A percentile compares a stretch with the other conserved stretches of the same genome.
Evolutionary conservation across 2,888 invertebrate species (phyloP).

Genomic region (Trimorus sp.): DNA sequence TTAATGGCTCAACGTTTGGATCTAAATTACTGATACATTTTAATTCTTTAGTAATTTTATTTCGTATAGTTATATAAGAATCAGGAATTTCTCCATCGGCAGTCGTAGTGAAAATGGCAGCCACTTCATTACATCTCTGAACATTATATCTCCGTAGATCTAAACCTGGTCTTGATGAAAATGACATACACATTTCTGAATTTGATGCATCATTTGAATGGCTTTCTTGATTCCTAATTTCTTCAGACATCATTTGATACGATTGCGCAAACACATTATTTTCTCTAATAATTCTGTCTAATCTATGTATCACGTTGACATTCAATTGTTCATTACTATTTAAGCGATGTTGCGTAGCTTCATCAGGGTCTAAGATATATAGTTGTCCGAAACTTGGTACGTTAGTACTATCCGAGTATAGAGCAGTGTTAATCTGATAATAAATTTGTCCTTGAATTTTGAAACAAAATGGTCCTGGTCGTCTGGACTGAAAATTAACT

Average conservation of each 20-base stretch:
- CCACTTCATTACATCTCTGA: neutral
- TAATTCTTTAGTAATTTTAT: neutral
- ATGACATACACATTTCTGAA: neutral
- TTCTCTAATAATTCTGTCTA: neutral
- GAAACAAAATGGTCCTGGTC: constrained; percentile 11
- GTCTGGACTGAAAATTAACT: constrained; percentile 4
- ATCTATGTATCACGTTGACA: neutral
- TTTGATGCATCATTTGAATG: neutral
- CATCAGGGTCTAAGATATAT: constrained; percentile 1
- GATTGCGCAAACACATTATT: neutral
- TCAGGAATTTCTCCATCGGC: constrained; percentile 5
- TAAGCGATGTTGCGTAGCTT: too few species aligned
- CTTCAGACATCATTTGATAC: constrained; percentile 1
- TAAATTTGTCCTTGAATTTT: neutral
- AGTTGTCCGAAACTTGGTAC: constrained; percentile 3
- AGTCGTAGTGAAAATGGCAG: neutral
- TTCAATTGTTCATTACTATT: too few species aligned
- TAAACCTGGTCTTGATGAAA: constrained; percentile 3
- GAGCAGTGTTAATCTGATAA: constrained; percentile 1
- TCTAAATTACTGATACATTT: constrained; percentile 1
- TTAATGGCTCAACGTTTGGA: constrained; percentile 7
- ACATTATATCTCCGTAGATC: constrained; percentile 7
- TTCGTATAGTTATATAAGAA: constrained; percentile 5
- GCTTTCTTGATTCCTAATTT: neutral
- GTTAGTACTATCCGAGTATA: neutral